Evolutionary conservation across 2,797 vertebrate species (phyloP), one percentile per base, ranked within the genome.

Genomic region (Bradypodion pumilum): DNA sequence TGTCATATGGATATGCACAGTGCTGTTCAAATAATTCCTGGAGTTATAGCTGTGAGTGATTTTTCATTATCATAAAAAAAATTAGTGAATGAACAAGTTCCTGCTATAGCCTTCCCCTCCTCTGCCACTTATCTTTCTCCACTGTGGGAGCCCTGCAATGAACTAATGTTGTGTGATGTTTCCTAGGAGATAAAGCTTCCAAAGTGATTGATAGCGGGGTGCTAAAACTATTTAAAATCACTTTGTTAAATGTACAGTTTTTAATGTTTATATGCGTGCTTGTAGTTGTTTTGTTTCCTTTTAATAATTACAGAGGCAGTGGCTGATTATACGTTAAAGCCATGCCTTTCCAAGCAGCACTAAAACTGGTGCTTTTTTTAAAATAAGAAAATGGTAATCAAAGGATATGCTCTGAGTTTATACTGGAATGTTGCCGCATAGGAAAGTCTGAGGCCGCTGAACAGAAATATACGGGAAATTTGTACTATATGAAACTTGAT

Each of bases 11-110:
- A 84, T 82, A 79, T 65, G 82, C 78, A 88, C 91, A 76, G 60
- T 25, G 29, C 25, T 62, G 23, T 29, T 62, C 27, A 29, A 29
- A 62, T 62, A 62, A 62, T 29, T 62, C 60, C 60, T 85, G 78
- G 90, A 90, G 94, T 94, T 91, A 92, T 66, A 92, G 86, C 81
- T 92, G 70, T 86, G 90, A 91, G 91, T 91, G 89, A 88, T 91
- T 90, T 86, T 94, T 86, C 91, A 93, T 86, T 90, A 86, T 91
- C 52, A 56, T 56, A 56, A 89, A 84, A 89, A 84, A 76, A 89
- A 49, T 78, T 29, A 87, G 89, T 80, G 87, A 87, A 94, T 88
- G n/a, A 68, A 9, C 63, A 68, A 16, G 35, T 68, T n/a, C n/a
- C n/a, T n/a, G n/a, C n/a, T n/a, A n/a, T n/a, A n/a, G n/a, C 65